Percentiles rank a stretch among this genome's conserved stretches.
These are phyloP conservation scores for Bombus confusus DNA, from an alignment of 1,140 invertebrate species.

Conservation along the genomic window DNA sequence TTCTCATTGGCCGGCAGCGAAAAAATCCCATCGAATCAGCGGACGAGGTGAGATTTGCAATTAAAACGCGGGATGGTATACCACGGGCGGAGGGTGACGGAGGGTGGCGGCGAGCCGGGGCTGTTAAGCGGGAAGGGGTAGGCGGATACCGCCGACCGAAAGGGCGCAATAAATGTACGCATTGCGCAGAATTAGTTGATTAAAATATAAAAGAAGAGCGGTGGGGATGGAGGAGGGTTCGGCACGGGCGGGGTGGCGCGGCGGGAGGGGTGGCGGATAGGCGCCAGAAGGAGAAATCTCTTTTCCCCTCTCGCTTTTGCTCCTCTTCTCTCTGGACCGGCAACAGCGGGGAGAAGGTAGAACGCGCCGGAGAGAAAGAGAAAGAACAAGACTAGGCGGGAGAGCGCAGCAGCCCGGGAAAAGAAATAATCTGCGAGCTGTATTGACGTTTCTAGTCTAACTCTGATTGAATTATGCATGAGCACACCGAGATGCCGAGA, in stretches of 20 bases:
- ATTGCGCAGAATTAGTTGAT: slow-evolving; percentile 83
- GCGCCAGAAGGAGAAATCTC: slow-evolving; percentile 71
- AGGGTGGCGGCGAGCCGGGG: slow-evolving; percentile 53
- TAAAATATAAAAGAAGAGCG: slow-evolving; percentile 82
- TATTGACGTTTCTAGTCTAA: slow-evolving; percentile 84
- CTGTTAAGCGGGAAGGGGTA: slow-evolving; percentile 57
- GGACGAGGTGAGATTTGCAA: slow-evolving; percentile 80
- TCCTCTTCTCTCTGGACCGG: slow-evolving; percentile 42
- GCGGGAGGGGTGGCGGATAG: slow-evolving; percentile 54
- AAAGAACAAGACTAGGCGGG: slow-evolving; percentile 71
- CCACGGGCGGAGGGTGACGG: slow-evolving; percentile 55
- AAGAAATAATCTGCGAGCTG: slow-evolving; percentile 84
- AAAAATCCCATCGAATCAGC: slow-evolving; percentile 82
- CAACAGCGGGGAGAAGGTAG: slow-evolving; percentile 26
- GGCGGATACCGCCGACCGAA: slow-evolving; percentile 71
- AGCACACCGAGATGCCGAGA: slow-evolving; percentile 79
- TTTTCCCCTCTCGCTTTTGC: slow-evolving; percentile 62
- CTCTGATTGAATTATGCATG: slow-evolving; percentile 84
- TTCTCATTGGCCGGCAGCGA: slow-evolving; percentile 79
- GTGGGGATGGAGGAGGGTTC: slow-evolving; percentile 70
- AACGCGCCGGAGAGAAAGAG: slow-evolving; percentile 70
- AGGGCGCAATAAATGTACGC: slow-evolving; percentile 82
- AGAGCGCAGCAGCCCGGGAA: slow-evolving; percentile 81
- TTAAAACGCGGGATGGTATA: slow-evolving; percentile 81
- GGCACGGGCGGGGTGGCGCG: slow-evolving; percentile 56